Evolutionary conservation across 2,797 vertebrate species (phyloP).

Genomic region (Acanthopagrus latus): DNA sequence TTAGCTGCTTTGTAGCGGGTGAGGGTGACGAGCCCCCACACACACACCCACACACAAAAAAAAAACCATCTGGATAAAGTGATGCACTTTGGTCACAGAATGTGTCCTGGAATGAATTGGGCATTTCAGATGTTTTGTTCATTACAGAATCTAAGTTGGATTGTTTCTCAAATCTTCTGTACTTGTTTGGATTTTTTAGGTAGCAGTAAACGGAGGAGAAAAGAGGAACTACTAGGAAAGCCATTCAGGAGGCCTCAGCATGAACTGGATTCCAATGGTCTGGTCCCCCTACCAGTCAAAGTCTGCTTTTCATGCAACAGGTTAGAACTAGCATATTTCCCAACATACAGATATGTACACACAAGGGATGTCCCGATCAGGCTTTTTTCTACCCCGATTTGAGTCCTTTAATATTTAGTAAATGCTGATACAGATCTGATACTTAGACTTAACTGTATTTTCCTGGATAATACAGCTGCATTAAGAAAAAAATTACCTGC

Average conservation of each 20-base stretch:
- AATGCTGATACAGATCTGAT: no score
- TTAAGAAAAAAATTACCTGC: no score
- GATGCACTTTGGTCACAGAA: neutral
- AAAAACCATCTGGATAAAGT: no score
- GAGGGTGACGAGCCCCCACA: no score
- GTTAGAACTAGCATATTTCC: slow-evolving; percentile 72
- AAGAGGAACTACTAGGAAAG: slow-evolving; percentile 95
- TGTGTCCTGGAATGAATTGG: neutral
- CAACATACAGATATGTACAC: neutral
- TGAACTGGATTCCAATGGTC: slow-evolving; percentile 94
- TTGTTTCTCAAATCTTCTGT: neutral
- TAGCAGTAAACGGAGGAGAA: slow-evolving; percentile 96
- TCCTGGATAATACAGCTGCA: no score
- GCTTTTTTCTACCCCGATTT: no score
- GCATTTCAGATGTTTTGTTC: neutral
- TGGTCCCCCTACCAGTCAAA: slow-evolving; percentile 96
- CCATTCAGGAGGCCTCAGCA: slow-evolving; percentile 95
- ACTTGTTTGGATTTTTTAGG: slow-evolving; percentile 82
- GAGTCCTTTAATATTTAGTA: no score
- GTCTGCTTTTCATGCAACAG: slow-evolving; percentile 97
- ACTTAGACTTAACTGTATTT: no score
- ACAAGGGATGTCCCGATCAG: no score
- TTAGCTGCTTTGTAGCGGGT: no score
- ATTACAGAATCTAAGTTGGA: neutral
- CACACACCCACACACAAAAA: no score